Evolutionary conservation across 2,113 vertebrate genomes (phyloP).

Genomic region (Salminus brasiliensis): DNA sequence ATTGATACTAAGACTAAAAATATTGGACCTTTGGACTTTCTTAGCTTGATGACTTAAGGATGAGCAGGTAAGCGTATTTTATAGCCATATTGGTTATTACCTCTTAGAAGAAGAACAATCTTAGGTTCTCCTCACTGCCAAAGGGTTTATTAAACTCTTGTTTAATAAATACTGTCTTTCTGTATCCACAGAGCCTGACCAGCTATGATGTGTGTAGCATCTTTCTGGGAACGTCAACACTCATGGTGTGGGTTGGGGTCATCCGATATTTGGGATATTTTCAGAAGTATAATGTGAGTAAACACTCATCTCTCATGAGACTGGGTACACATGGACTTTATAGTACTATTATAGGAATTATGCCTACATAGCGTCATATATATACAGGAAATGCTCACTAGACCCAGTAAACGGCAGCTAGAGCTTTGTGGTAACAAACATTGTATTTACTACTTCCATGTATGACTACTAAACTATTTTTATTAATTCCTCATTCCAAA

Average conservation of each 20-base stretch:
- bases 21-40: background rate
- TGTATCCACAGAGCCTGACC: conserved; percentile 81
- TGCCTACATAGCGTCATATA: no score
- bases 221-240: conserved; percentile 91
- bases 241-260: conserved; percentile 93
- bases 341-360: background rate
- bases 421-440: no score
- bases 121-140: background rate
- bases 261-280: conserved; percentile 97
- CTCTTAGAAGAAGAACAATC: background rate
- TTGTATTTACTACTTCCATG: no score
- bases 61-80: background rate
- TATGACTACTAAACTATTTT: no score
- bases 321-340: background rate
- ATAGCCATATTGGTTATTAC: background rate
- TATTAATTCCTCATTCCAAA: no score
- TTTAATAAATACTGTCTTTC: background rate
- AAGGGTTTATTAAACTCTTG: background rate
- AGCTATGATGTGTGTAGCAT: conserved; percentile 96
- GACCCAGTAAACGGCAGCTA: no score
- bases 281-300: conserved; percentile 94
- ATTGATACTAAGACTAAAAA: background rate
- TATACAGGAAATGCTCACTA: no score
- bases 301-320: background rate
- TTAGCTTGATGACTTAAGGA: background rate